These are phyloP conservation scores for Notospermus geniculatus DNA, from an alignment of 1,140 invertebrate genomes.

Conservation along the genomic window DNA sequence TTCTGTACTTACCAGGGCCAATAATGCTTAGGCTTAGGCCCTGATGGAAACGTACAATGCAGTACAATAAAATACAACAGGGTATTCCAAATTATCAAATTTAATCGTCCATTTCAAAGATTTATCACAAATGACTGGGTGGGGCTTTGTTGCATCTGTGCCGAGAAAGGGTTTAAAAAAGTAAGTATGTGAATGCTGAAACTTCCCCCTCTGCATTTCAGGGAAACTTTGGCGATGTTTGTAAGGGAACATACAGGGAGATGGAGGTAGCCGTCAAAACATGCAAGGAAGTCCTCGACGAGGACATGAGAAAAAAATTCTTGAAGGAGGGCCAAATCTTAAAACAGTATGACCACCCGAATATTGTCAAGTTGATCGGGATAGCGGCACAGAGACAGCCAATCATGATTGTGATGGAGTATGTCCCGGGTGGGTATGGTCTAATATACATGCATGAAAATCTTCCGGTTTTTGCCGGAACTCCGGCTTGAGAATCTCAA, in stretches of 20 bases:
- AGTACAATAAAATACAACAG: no score
- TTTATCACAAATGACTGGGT: no score
- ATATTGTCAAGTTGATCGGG: conserved; percentile 83
- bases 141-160: no score
- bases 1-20: no score
- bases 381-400: conserved; percentile 97
- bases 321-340: conserved; percentile 92
- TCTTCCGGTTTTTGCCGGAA: not conserved
- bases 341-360: conserved; percentile 95
- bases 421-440: conserved; percentile 74
- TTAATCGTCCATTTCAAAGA: no score
- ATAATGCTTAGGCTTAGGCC: no score
- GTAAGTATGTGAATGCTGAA: no score
- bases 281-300: conserved; percentile 81
- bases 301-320: conserved; percentile 95
- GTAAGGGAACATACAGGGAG: conserved; percentile 79
- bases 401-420: conserved; percentile 98
- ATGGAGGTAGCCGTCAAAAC: conserved; percentile 92
- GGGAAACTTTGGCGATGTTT: conserved; percentile 98
- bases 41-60: no score
- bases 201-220: conserved; percentile 48
- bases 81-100: no score
- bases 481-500: not conserved
- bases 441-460: not conserved
- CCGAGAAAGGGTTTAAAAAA: no score